phyloP scores from a whole-genome alignment of 2,888 invertebrate genomes.

The Drosophila atripex region DNA sequence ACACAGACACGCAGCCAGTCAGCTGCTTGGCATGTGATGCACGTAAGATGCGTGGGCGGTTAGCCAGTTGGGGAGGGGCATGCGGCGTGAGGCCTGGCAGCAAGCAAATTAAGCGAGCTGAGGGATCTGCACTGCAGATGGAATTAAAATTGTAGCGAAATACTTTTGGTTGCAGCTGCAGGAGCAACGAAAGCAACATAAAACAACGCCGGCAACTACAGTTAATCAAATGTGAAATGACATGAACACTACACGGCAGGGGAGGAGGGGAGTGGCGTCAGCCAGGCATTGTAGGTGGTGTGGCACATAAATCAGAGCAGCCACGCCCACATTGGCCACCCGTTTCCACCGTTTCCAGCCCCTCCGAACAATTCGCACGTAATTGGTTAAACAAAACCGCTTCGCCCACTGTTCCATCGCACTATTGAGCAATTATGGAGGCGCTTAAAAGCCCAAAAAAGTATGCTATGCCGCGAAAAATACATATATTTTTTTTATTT shows the following conservation, averaged over 20 bases:
- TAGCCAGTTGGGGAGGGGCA: not conserved
- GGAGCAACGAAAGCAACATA: constrained; percentile 14
- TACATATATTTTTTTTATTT: not conserved
- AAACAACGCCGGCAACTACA: constrained; percentile 48
- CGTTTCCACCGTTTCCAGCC: not conserved
- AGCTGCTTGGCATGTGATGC: constrained; percentile 70
- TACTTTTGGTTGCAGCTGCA: constrained; percentile 50
- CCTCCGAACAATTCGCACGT: constrained; percentile 38
- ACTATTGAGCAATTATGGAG: constrained; percentile 76
- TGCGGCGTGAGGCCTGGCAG: constrained; percentile 23
- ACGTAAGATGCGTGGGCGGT: constrained; percentile 51
- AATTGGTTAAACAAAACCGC: constrained; percentile 72
- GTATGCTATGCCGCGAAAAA: not conserved
- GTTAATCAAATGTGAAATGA: constrained; percentile 74
- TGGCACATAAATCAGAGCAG: constrained; percentile 65
- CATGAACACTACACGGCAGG: constrained; percentile 20
- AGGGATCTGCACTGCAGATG: constrained; percentile 21
- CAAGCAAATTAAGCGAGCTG: constrained; percentile 35
- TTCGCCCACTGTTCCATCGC: constrained; percentile 30
- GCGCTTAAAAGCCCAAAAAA: constrained; percentile 17
- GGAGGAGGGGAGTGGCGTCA: not conserved
- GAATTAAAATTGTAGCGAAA: constrained; percentile 69
- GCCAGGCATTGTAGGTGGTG: constrained; percentile 20
- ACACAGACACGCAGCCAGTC: constrained; percentile 56
- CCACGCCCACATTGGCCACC: constrained; percentile 6